A percentile compares a stretch with the other conserved stretches of the same genome.
Conservation (phyloP, 2,888 invertebrate genomes). For the Cephus nigrinus region DNA sequence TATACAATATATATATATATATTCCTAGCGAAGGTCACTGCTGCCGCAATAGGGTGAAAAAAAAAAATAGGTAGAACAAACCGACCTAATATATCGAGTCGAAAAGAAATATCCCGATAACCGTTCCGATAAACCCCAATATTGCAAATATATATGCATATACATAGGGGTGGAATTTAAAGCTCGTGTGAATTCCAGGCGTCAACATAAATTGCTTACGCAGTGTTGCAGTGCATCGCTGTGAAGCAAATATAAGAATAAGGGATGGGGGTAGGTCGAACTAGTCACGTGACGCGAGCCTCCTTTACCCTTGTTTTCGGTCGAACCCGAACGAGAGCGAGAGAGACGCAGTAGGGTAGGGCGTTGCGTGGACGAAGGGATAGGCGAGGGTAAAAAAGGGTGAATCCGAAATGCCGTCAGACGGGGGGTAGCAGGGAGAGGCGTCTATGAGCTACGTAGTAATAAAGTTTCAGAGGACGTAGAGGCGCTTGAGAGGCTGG, state of each 20-base stretch:
- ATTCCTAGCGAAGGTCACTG: not conserved
- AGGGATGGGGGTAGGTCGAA: not conserved
- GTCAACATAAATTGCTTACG: not conserved
- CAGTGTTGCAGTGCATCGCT: not conserved
- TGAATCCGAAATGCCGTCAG: not conserved
- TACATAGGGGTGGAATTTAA: not conserved
- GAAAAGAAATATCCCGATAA: not conserved
- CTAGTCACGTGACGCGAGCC: slow-evolving; percentile 12
- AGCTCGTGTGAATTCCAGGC: not conserved
- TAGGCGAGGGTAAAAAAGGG: not conserved
- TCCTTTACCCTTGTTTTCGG: slow-evolving; percentile 6
- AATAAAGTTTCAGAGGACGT: not conserved
- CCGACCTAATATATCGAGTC: not conserved
- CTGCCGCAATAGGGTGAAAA: not conserved
- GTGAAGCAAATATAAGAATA: not conserved
- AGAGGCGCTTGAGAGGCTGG: too few species aligned
- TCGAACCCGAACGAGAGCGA: slow-evolving; percentile 10
- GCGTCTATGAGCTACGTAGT: slow-evolving; percentile 3
- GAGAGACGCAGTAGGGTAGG: not conserved
- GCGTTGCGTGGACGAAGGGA: not conserved
- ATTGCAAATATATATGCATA: not conserved
- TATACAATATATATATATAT: too few species aligned
- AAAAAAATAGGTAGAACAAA: not conserved
- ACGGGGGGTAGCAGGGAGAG: slow-evolving; percentile 20
- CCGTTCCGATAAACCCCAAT: not conserved